Percentiles rank a stretch among this genome's conserved stretches.
Evolutionary conservation across 2,797 vertebrate species (phyloP).

Genomic region (Steatocranus sp.): DNA sequence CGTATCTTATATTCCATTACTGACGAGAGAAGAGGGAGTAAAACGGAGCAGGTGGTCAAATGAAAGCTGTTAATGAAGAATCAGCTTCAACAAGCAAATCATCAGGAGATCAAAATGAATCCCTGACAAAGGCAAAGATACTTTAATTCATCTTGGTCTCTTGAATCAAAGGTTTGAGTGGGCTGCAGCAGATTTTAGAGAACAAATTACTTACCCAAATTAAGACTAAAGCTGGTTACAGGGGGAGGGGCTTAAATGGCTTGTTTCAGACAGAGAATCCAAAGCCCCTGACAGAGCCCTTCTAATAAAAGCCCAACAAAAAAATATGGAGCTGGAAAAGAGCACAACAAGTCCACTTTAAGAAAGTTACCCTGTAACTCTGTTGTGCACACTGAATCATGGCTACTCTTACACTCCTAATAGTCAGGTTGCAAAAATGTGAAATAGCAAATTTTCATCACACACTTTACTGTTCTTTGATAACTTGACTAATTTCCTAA

Average conservation of each 20-base stretch:
- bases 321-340: background rate
- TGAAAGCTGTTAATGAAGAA: background rate
- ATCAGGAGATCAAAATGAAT: background rate
- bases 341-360: background rate
- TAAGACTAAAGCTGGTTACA: background rate
- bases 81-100: background rate
- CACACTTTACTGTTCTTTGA: background rate
- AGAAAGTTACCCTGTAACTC: background rate
- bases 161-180: background rate
- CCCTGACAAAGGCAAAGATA: background rate
- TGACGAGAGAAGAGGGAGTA: accelerated
- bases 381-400: background rate
- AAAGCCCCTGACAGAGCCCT: background rate
- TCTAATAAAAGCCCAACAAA: background rate
- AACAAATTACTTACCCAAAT: background rate
- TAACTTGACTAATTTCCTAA: background rate
- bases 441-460: background rate
- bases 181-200: background rate
- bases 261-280: background rate
- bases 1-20: background rate
- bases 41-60: background rate
- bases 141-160: background rate
- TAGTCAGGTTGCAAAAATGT: background rate
- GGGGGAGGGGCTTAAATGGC: background rate
- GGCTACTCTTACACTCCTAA: background rate